Percentiles rank a stretch among this genome's conserved stretches.
phyloP scores from a whole-genome alignment of 1,140 invertebrate species.

The Cecropterus lyciades region DNA sequence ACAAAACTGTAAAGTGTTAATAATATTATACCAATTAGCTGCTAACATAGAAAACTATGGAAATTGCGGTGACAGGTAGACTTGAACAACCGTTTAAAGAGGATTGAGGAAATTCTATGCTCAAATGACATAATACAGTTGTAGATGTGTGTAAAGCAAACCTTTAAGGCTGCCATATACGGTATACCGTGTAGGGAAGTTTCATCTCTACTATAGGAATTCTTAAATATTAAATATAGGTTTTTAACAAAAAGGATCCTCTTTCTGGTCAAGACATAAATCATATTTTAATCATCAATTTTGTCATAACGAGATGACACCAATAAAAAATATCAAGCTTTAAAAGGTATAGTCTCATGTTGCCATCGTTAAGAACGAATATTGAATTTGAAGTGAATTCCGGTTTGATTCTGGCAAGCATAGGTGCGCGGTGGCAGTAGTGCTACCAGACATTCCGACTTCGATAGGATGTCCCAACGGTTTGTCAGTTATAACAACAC shows the following conservation, averaged over 20 bases:
- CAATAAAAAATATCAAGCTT: constrained; percentile 13
- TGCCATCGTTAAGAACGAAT: constrained; percentile 31
- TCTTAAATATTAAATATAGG: not conserved
- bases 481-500: not conserved
- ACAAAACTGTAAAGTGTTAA: no score
- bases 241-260: not conserved
- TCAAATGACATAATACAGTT: no score
- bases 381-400: constrained; percentile 34
- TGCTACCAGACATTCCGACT: not conserved
- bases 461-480: not conserved
- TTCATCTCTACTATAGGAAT: not conserved
- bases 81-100: no score
- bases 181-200: no score
- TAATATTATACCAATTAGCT: no score
- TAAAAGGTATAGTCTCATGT: constrained; percentile 19
- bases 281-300: constrained; percentile 8
- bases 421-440: constrained; percentile 14
- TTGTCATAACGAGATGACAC: constrained; percentile 21
- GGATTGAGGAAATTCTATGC: no score
- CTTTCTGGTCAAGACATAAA: not conserved
- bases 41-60: no score
- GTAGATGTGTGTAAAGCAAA: no score
- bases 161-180: no score
- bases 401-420: constrained; percentile 25
- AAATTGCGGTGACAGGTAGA: no score